Percentiles rank a stretch among this genome's conserved stretches.
Conservation (phyloP, 2,797 vertebrate genomes). For the Chanos chanos region DNA sequence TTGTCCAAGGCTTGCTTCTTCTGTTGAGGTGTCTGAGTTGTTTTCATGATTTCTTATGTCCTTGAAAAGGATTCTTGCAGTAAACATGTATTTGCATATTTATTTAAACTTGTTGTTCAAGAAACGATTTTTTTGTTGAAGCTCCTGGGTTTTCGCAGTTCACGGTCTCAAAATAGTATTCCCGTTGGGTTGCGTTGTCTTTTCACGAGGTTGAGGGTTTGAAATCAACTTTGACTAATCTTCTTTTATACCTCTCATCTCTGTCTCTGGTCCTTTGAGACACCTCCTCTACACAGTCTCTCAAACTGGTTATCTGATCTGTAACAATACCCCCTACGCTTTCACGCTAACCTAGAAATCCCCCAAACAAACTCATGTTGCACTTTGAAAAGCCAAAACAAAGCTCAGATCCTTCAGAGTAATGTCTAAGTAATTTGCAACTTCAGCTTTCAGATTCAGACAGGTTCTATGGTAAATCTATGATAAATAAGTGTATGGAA, state of each 20-base stretch:
- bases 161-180: too few species aligned
- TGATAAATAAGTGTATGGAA: too few species aligned
- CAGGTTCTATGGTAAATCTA: too few species aligned
- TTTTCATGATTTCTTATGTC: conserved; percentile 50
- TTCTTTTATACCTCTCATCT: conserved; percentile 46
- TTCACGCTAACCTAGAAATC: conserved; percentile 45
- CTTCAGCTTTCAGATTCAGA: too few species aligned
- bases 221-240: conserved; percentile 4
- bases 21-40: conserved; percentile 16
- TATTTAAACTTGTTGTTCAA: neutral
- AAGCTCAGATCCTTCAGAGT: neutral
- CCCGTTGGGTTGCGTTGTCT: too few species aligned
- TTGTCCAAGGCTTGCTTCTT: conserved; percentile 44
- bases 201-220: too few species aligned
- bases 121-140: conserved; percentile 2
- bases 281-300: conserved; percentile 44
- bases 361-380: conserved; percentile 24
- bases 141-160: too few species aligned
- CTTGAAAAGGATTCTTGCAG: neutral
- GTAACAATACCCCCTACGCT: conserved; percentile 59
- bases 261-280: conserved; percentile 14
- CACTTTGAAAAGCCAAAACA: neutral
- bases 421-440: too few species aligned
- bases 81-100: conserved; percentile 19
- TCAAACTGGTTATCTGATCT: conserved; percentile 58